Base-by-base conservation (phyloP, 2,113 vertebrate genomes). In the Albula glossodonta region DNA sequence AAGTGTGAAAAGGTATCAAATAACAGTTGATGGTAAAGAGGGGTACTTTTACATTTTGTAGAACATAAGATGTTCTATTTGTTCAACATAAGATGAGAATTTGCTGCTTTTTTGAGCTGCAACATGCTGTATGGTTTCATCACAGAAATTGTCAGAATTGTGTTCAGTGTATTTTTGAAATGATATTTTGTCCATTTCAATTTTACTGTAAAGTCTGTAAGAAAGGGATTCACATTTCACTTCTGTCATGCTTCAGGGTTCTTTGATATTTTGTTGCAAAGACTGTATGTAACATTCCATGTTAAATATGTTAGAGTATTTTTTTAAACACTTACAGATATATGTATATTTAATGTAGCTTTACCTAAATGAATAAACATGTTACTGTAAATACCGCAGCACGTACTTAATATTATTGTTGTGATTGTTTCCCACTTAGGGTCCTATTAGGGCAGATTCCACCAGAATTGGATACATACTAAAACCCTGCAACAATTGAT, bases 351-450 rank as follows among this genome's bases (percentile, higher is more conserved):
- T 91, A 89, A 85, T 91, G 92, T 93, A 92, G 89, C 85, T 90
- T 91, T 92, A 92, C 93, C 92, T 93, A 57, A 94, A 91, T 89
- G 57, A 93, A 92, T 93, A 93, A 93, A 81, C 83, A 70, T 51
- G 63, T 83, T 79, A 11, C 17, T 52, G 81, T 49, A 25, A 78
- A 78, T 19, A 83, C 5, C 53, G 22, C 53, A 41, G 51, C 19
- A 17, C 22, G n/a, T 83, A 4, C 51, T 12, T 50, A 15, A 17
- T 83, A 19, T 81, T 52, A 53, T 11, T 49, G 13, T 8, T 80
- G 31, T 25, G 22, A 9, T 53, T 51, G 41, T 22, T 56, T 31
- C 12, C n/a, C 81, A 82, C 50, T 19, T 66, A 41, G 78, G 49
- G n/a, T 53, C 31, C n/a, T 22, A 3, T 70, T n/a, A 70, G 19